Conservation (phyloP, 1,140 invertebrate species). For the Whitmania pigra region DNA sequence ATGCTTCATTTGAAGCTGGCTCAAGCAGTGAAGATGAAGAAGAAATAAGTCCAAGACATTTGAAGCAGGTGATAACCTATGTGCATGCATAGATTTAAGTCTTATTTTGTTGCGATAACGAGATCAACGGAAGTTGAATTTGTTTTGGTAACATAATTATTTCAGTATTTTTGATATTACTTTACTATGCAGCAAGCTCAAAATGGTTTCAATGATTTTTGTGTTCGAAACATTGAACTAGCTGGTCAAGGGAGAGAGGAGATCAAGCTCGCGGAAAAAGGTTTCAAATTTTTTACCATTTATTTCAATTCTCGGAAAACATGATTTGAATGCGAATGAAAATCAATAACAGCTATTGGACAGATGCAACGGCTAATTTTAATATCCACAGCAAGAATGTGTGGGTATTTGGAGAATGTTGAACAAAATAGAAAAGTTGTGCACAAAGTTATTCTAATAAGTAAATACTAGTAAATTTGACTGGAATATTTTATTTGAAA, state of each 20-base stretch:
- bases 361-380: not conserved
- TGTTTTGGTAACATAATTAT: not conserved
- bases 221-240: constrained; percentile 77
- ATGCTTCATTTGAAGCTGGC: no score
- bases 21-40: not conserved
- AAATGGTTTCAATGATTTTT: constrained; percentile 69
- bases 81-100: not conserved
- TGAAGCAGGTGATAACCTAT: not conserved
- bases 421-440: no score
- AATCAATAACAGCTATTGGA: no score
- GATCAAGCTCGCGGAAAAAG: constrained; percentile 93
- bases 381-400: constrained; percentile 11
- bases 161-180: not conserved
- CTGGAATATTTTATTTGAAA: no score
- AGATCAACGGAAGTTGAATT: not conserved
- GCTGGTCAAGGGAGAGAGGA: constrained; percentile 82
- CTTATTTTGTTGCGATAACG: constrained; percentile 2
- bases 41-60: not conserved
- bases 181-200: constrained; percentile 55
- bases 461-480: no score
- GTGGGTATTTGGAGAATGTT: no score
- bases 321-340: no score
- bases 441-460: no score
- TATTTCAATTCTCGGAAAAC: no score
- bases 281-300: constrained; percentile 36